phyloP scores from a whole-genome alignment of 2,888 invertebrate species.

The Oxycera nigricornis region DNA sequence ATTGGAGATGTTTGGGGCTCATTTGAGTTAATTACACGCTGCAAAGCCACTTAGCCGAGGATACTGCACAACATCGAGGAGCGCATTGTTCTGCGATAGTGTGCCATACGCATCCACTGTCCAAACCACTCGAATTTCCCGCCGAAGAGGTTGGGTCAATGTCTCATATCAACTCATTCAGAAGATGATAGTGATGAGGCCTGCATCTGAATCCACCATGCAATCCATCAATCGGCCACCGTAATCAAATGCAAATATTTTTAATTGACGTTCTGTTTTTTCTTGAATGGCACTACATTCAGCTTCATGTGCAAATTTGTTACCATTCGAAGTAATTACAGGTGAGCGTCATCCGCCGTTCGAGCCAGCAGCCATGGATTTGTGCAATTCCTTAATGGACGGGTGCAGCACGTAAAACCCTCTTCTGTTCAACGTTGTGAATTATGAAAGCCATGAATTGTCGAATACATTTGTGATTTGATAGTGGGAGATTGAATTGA shows the following conservation, averaged over 20 bases:
- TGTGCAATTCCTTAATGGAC: conserved; percentile 8
- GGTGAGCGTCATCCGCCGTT: neutral
- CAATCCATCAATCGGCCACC: neutral
- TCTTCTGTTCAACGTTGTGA: neutral
- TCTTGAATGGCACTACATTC: conserved; percentile 14
- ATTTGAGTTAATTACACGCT: conserved; percentile 42
- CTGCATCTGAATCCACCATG: neutral
- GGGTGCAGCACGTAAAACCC: neutral
- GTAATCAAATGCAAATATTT: conserved; percentile 43
- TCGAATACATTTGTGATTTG: too few species aligned
- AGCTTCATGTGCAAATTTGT: conserved; percentile 16
- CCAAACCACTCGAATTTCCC: conserved; percentile 43
- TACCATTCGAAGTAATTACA: conserved; percentile 37
- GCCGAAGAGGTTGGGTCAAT: conserved; percentile 46
- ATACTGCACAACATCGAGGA: conserved; percentile 16
- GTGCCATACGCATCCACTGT: conserved; percentile 21
- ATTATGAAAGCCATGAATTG: neutral
- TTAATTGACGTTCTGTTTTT: conserved; percentile 42
- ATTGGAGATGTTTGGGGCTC: conserved; percentile 13
- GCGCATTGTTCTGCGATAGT: conserved; percentile 42
- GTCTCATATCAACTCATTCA: conserved; percentile 39
- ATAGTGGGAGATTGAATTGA: too few species aligned
- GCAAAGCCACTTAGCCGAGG: conserved; percentile 1
- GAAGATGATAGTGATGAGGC: neutral
- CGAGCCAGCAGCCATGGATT: neutral